Percentiles rank a stretch among this genome's conserved stretches.
phyloP scores from a whole-genome alignment of 2,888 invertebrate species.

The Orthosia incerta region DNA sequence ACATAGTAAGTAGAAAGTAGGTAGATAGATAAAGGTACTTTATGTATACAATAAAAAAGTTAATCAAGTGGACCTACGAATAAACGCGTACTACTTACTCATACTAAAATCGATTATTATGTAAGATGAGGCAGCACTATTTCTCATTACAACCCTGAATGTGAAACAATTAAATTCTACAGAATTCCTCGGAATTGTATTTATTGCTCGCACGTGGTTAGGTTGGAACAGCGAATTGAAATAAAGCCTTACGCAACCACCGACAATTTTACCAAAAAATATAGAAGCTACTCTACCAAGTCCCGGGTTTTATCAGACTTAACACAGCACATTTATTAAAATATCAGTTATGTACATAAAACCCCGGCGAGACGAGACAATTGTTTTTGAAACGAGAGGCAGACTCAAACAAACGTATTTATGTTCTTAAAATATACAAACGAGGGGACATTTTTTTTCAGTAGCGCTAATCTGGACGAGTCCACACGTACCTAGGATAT shows the following conservation, averaged over 20 bases:
- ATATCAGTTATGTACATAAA: slow-evolving; percentile 57
- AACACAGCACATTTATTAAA: slow-evolving; percentile 63
- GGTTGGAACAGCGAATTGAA: slow-evolving; percentile 38
- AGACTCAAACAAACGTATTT: slow-evolving; percentile 62
- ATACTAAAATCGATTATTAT: slow-evolving; percentile 21
- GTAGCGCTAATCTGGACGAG: slow-evolving; percentile 74
- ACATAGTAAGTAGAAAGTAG: too few relatives aligned
- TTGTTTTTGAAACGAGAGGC: slow-evolving; percentile 55
- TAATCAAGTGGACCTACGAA: neutral
- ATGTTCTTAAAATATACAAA: slow-evolving; percentile 64
- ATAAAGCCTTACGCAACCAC: slow-evolving; percentile 35
- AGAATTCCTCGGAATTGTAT: slow-evolving; percentile 40
- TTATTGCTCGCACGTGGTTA: slow-evolving; percentile 54
- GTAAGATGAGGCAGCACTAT: slow-evolving; percentile 33
- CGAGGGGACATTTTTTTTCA: slow-evolving; percentile 68
- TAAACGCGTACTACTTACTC: neutral
- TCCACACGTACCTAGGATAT: slow-evolving; percentile 80
- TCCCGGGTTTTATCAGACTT: slow-evolving; percentile 54
- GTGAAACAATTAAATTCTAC: slow-evolving; percentile 47
- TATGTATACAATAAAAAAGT: too few relatives aligned
- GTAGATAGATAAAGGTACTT: too few relatives aligned
- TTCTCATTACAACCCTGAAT: slow-evolving; percentile 34
- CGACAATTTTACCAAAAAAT: slow-evolving; percentile 34
- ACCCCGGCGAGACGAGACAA: slow-evolving; percentile 58
- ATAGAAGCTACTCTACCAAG: slow-evolving; percentile 24